Conservation (phyloP, 2,888 invertebrate species). For the Amphipyra tragopoginis region DNA sequence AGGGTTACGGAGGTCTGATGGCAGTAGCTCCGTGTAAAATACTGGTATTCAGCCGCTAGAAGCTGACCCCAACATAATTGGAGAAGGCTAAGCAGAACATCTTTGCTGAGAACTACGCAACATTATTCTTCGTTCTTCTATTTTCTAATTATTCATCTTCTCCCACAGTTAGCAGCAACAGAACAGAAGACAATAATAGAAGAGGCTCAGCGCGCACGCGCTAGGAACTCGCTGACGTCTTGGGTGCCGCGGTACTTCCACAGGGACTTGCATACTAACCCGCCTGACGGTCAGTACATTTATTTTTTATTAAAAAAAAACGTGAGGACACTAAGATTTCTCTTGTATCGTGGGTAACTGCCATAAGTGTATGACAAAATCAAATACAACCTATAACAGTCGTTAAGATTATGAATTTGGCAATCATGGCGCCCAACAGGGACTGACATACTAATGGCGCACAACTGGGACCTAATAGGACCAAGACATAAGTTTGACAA, state of each 20-base stretch:
- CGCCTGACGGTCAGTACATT: conserved; percentile 72
- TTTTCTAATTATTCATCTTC: neutral
- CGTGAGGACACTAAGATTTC: too few relatives aligned
- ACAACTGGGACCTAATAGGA: neutral
- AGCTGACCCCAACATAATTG: too few relatives aligned
- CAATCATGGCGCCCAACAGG: conserved; percentile 3
- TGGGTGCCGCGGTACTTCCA: conserved; percentile 94
- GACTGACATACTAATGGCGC: neutral
- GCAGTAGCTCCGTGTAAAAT: too few relatives aligned
- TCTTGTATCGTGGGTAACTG: too few relatives aligned
- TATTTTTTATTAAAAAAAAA: too few relatives aligned
- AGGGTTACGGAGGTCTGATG: too few relatives aligned
- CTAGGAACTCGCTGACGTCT: conserved; percentile 91
- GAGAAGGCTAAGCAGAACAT: too few relatives aligned
- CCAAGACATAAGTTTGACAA: too few relatives aligned
- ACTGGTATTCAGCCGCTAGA: too few relatives aligned
- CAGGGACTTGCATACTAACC: conserved; percentile 53
- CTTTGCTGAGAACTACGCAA: too few relatives aligned
- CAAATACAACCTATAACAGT: neutral
- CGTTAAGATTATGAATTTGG: too few relatives aligned
- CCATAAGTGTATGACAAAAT: too few relatives aligned
- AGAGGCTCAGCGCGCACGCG: conserved; percentile 94
- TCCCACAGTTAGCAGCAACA: conserved; percentile 93
- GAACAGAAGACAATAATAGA: conserved; percentile 97
- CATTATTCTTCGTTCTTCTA: neutral